These are phyloP conservation scores for Teinopalpus imperialis DNA, from an alignment of 2,888 invertebrate genomes.

Conservation along the genomic window DNA sequence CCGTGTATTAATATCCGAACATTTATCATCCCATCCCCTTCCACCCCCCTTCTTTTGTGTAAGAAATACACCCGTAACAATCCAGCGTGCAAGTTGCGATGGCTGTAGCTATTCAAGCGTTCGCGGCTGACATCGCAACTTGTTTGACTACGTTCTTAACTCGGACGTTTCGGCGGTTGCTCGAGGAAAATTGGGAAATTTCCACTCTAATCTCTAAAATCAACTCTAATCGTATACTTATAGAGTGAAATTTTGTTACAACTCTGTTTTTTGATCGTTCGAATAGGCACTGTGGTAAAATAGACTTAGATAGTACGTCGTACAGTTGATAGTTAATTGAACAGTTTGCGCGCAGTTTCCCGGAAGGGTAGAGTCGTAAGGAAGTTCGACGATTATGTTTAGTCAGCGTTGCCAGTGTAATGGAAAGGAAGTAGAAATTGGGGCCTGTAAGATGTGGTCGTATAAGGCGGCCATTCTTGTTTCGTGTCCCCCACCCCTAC, in stretches of 20 bases:
- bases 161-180: slow-evolving; percentile 74
- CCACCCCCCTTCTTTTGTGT: slow-evolving; percentile 70
- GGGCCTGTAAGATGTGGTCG: slow-evolving; percentile 81
- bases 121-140: slow-evolving; percentile 74
- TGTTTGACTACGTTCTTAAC: slow-evolving; percentile 76
- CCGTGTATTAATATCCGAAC: slow-evolving; percentile 75
- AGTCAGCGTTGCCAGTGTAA: slow-evolving; percentile 74
- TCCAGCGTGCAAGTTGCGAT: slow-evolving; percentile 72
- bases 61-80: slow-evolving; percentile 74
- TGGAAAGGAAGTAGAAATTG: slow-evolving; percentile 81
- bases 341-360: slow-evolving; percentile 50
- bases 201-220: slow-evolving; percentile 33
- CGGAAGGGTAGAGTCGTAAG: slow-evolving; percentile 81
- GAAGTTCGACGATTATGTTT: slow-evolving; percentile 81
- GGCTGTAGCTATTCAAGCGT: slow-evolving; percentile 73
- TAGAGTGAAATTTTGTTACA: slow-evolving; percentile 28
- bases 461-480: slow-evolving; percentile 70
- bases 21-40: slow-evolving; percentile 73
- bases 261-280: slow-evolving; percentile 28
- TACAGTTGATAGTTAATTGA: slow-evolving; percentile 53
- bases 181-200: slow-evolving; percentile 76
- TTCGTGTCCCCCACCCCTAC: slow-evolving; percentile 33
- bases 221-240: slow-evolving; percentile 15
- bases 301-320: slow-evolving; percentile 41
- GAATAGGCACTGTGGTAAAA: slow-evolving; percentile 28